These are phyloP conservation scores for Hoplodrina ambigua DNA, from an alignment of 2,888 invertebrate species.

Conservation along the genomic window DNA sequence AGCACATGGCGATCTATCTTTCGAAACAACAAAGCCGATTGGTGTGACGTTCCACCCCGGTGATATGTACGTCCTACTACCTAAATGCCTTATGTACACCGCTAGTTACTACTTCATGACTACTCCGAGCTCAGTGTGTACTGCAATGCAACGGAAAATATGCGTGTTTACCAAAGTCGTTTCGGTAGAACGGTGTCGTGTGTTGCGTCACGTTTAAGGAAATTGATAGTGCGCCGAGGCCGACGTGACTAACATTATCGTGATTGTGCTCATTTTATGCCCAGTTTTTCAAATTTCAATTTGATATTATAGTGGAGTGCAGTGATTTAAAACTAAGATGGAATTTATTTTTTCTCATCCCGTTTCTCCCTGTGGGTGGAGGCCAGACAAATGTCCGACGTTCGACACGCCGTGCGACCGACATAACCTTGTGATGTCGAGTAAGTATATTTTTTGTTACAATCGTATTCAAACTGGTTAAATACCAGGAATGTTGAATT, in stretches of 20 bases:
- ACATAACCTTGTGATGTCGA: slow-evolving; percentile 88
- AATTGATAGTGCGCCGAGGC: slow-evolving; percentile 90
- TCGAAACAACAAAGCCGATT: slow-evolving; percentile 90
- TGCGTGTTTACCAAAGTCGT: slow-evolving; percentile 91
- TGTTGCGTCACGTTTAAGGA: slow-evolving; percentile 90
- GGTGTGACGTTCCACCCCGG: slow-evolving; percentile 90
- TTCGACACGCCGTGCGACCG: slow-evolving; percentile 85
- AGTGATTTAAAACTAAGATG: slow-evolving; percentile 79
- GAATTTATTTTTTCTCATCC: slow-evolving; percentile 82
- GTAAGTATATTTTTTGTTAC: slow-evolving; percentile 86
- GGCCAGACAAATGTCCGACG: slow-evolving; percentile 88
- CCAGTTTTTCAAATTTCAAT: slow-evolving; percentile 72
- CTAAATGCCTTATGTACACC: slow-evolving; percentile 91
- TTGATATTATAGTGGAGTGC: slow-evolving; percentile 75
- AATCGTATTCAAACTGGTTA: slow-evolving; percentile 60
- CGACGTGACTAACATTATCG: slow-evolving; percentile 88
- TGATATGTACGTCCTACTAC: slow-evolving; percentile 90
- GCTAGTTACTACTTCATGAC: slow-evolving; percentile 91
- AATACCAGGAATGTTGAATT: slow-evolving; percentile 45
- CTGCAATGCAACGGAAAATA: slow-evolving; percentile 91
- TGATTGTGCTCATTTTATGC: slow-evolving; percentile 81
- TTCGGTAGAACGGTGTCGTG: slow-evolving; percentile 90
- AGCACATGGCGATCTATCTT: slow-evolving; percentile 89
- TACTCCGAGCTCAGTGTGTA: slow-evolving; percentile 91
- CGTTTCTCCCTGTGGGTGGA: slow-evolving; percentile 85